Evolutionary conservation across 2,797 vertebrate species (phyloP).

Genomic region (Odontamblyopus rebecca): DNA sequence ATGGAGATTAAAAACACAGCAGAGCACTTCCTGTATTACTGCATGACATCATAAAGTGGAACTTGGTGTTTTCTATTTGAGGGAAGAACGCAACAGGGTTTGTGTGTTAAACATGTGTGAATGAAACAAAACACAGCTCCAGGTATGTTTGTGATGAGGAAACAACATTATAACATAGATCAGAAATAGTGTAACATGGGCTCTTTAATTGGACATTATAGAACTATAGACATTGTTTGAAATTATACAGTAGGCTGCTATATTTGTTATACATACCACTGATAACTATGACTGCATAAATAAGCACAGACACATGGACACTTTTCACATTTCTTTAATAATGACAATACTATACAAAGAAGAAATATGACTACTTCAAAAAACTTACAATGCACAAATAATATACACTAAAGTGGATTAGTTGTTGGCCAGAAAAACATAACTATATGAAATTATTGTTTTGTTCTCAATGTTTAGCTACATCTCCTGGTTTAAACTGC

Average conservation of each 20-base stretch:
- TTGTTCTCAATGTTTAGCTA: conserved; percentile 15
- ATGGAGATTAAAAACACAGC: no score
- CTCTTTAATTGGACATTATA: background rate
- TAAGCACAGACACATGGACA: conserved; percentile 19
- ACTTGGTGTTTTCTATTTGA: no score
- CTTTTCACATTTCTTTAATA: conserved; percentile 29
- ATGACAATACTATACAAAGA: conserved; percentile 41
- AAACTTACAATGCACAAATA: conserved; percentile 51
- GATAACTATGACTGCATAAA: background rate
- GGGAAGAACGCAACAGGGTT: no score
- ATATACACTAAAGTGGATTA: conserved; percentile 41
- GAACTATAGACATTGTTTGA: background rate
- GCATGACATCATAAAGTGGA: no score
- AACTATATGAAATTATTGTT: conserved; percentile 30
- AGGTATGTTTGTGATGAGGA: no score
- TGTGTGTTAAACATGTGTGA: no score
- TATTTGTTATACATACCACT: conserved; percentile 5
- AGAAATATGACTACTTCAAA: conserved; percentile 24
- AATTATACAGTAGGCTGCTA: background rate
- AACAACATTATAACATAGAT: no score
- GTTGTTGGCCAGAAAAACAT: conserved; percentile 20
- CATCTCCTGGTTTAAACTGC: conserved; percentile 30
- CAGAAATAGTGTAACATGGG: no score
- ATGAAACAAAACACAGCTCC: no score
- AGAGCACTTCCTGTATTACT: no score